phyloP scores from a whole-genome alignment of 2,888 invertebrate genomes.

The Thecocarcelia acutangulata region DNA sequence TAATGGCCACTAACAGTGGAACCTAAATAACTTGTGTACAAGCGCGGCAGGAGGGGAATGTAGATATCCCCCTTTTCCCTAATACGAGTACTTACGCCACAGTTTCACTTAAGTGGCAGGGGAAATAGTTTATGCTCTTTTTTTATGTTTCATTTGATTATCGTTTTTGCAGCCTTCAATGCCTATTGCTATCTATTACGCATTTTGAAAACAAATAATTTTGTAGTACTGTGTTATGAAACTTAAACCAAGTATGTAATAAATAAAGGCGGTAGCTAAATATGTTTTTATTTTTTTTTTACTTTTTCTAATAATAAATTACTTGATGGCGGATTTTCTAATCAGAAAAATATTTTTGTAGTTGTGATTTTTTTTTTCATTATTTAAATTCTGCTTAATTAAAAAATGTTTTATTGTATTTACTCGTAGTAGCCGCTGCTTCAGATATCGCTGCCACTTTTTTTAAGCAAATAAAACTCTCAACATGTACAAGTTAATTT shows the following conservation, averaged over 20 bases:
- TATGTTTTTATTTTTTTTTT: constrained; percentile 28
- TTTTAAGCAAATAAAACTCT: not conserved
- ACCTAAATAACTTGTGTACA: too few species aligned
- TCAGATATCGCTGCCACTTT: constrained; percentile 1
- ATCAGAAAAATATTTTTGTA: constrained; percentile 47
- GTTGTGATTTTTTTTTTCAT: constrained; percentile 12
- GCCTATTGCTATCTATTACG: too few species aligned
- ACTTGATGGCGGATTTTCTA: constrained; percentile 64
- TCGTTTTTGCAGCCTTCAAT: too few species aligned
- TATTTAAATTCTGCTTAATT: constrained; percentile 77
- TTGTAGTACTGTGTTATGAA: not conserved
- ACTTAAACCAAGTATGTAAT: not conserved
- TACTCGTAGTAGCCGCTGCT: constrained; percentile 28
- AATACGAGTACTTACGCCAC: too few species aligned
- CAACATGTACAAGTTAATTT: too few species aligned
- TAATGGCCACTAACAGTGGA: too few species aligned
- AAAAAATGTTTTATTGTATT: constrained; percentile 73
- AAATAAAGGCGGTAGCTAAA: constrained; percentile 35
- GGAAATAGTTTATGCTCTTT: too few species aligned
- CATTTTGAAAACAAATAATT: too few species aligned
- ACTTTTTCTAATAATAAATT: constrained; percentile 51
- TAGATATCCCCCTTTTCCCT: too few species aligned
- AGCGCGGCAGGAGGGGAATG: too few species aligned
- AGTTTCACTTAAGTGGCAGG: too few species aligned
- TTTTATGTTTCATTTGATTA: too few species aligned